Evolutionary conservation across 2,113 vertebrate species (phyloP).

Genomic region (Chroicocephalus ridibundus): DNA sequence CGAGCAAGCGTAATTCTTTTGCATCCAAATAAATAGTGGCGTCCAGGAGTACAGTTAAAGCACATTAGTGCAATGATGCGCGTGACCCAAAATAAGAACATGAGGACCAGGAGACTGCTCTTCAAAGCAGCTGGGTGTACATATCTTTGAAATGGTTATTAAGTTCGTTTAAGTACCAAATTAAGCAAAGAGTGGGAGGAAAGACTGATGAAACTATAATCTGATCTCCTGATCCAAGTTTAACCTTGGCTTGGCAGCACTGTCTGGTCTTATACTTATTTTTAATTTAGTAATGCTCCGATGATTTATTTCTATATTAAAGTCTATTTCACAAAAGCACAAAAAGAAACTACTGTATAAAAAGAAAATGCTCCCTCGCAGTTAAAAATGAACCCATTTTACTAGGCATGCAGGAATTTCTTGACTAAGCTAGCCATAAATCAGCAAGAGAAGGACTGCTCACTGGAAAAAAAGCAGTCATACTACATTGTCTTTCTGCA

Average conservation of each 20-base stretch:
- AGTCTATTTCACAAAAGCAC: neutral
- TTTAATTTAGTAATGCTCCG: constrained; percentile 27
- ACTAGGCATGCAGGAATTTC: neutral
- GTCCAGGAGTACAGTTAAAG: neutral
- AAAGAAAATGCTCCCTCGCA: neutral
- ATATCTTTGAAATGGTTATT: constrained; percentile 1
- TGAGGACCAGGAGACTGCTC: neutral
- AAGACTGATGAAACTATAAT: constrained; percentile 25
- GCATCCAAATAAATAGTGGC: neutral
- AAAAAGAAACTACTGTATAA: neutral
- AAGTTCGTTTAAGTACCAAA: constrained; percentile 29
- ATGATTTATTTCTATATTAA: constrained; percentile 37
- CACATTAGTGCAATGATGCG: neutral
- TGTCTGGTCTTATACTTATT: neutral
- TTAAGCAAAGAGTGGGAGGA: constrained; percentile 32
- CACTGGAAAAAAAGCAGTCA: neutral
- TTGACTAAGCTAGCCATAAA: neutral
- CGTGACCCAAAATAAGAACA: constrained; percentile 3
- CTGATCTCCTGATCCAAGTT: constrained; percentile 35
- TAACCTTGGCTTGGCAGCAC: constrained; percentile 29
- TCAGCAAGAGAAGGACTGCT: neutral
- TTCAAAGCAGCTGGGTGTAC: constrained; percentile 38
- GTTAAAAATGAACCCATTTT: neutral
- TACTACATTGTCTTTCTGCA: neutral
- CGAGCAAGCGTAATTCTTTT: neutral